Conservation (phyloP, 1,140 invertebrate genomes). For the Sycophaga agraensis region DNA sequence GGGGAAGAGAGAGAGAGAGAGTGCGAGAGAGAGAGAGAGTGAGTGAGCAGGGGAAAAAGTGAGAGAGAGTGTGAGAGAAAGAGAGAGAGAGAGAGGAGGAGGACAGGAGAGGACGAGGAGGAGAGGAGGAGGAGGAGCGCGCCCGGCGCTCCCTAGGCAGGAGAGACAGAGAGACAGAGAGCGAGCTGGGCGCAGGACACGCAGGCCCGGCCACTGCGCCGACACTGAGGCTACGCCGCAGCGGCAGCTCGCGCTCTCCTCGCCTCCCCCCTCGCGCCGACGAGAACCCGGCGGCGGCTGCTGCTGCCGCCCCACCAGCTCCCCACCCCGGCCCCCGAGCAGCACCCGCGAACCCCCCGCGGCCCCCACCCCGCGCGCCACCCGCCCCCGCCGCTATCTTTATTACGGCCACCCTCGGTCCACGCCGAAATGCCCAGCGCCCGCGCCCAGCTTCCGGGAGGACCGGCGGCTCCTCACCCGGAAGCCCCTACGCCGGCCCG, state of each 20-base stretch:
- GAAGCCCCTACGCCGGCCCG: no score
- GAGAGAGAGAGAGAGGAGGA: neutral
- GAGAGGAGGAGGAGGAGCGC: neutral
- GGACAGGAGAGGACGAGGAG: neutral
- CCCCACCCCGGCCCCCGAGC: no score
- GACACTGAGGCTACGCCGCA: constrained; percentile 57
- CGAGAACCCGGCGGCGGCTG: no score
- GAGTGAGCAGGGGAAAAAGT: neutral
- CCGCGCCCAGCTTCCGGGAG: no score
- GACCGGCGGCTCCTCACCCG: no score
- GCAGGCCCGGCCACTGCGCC: constrained; percentile 59
- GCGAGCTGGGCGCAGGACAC: constrained; percentile 42
- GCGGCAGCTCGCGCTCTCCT: constrained; percentile 47
- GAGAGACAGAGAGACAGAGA: neutral
- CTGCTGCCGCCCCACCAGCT: neutral
- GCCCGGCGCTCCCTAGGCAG: neutral
- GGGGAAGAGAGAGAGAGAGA: constrained; percentile 32
- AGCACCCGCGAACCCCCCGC: no score
- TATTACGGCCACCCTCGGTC: neutral
- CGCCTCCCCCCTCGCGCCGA: constrained; percentile 26
- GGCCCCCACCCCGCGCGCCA: no score
- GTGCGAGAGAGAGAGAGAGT: neutral
- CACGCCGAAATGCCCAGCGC: no score
- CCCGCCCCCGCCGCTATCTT: neutral
- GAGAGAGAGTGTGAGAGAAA: neutral